Evolutionary conservation across 1,140 invertebrate species (phyloP).

Genomic region (Arion vulgaris): DNA sequence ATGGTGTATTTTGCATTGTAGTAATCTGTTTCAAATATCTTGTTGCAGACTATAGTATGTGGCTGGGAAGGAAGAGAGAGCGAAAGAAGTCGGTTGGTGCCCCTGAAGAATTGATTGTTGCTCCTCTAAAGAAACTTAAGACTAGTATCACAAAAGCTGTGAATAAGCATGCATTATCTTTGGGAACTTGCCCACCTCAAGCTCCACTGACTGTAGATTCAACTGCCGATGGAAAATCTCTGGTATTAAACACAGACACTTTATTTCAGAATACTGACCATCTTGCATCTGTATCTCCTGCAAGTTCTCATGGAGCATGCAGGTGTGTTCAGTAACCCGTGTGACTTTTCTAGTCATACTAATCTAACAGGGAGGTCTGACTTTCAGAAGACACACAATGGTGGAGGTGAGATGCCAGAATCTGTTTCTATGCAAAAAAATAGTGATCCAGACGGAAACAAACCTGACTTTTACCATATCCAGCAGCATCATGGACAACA

Average conservation of each 20-base stretch:
- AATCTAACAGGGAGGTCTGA: not conserved
- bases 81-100: conserved; percentile 6
- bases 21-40: not conserved
- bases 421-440: not conserved
- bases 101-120: conserved; percentile 20
- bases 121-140: conserved; percentile 28
- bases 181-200: not conserved
- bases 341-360: not conserved
- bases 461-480: not conserved
- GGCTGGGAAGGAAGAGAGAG: conserved; percentile 25
- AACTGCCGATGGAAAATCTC: not conserved
- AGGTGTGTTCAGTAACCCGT: no score
- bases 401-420: not conserved
- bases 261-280: not conserved
- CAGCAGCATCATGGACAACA: not conserved
- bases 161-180: conserved; percentile 24
- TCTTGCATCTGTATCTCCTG: not conserved
- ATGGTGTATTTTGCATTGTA: no score
- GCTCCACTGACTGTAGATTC: not conserved
- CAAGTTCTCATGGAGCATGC: not conserved
- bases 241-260: not conserved
- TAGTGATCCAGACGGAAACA: not conserved
- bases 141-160: conserved; percentile 37
- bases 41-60: not conserved
- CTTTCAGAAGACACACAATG: not conserved